Evolutionary conservation across 1,140 invertebrate genomes (phyloP).

Genomic region (Harlomillsia oculata): DNA sequence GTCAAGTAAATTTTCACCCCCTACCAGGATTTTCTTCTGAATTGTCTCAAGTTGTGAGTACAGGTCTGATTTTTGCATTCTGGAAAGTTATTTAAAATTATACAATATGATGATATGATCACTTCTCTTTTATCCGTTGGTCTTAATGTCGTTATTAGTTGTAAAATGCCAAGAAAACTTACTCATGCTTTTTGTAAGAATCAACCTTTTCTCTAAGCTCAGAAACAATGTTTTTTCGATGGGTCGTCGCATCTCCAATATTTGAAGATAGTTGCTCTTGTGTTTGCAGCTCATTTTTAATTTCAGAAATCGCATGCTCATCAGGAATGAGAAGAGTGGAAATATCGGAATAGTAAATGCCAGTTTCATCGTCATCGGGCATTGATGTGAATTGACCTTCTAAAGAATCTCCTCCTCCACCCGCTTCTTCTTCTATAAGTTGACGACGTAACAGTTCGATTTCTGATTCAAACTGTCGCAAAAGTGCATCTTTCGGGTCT

Average conservation of each 20-base stretch:
- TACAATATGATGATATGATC: background rate
- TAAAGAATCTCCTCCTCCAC: slow-evolving; percentile 49
- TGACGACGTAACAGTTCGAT: slow-evolving; percentile 84
- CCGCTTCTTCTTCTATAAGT: slow-evolving; percentile 60
- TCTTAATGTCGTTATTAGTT: background rate
- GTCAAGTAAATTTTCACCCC: slow-evolving; percentile 95
- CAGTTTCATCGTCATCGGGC: no score
- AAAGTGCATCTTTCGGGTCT: slow-evolving; percentile 92
- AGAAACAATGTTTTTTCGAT: slow-evolving; percentile 46
- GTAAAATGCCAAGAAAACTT: background rate
- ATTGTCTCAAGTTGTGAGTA: slow-evolving; percentile 78
- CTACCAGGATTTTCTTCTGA: slow-evolving; percentile 92
- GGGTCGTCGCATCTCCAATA: slow-evolving; percentile 58
- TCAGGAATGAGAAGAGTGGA: no score
- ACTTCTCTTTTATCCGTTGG: background rate
- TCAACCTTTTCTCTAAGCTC: slow-evolving; percentile 46
- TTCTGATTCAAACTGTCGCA: slow-evolving; percentile 92
- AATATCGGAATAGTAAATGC: no score
- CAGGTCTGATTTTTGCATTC: slow-evolving; percentile 42
- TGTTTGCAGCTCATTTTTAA: slow-evolving; percentile 41
- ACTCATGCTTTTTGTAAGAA: slow-evolving; percentile 28
- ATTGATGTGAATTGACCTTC: no score
- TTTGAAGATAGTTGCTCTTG: slow-evolving; percentile 47
- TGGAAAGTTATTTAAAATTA: background rate
- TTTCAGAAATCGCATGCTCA: slow-evolving; percentile 42